Evolutionary conservation across 2,888 invertebrate genomes (phyloP).

Genomic region (Meiosimyza decipiens): DNA sequence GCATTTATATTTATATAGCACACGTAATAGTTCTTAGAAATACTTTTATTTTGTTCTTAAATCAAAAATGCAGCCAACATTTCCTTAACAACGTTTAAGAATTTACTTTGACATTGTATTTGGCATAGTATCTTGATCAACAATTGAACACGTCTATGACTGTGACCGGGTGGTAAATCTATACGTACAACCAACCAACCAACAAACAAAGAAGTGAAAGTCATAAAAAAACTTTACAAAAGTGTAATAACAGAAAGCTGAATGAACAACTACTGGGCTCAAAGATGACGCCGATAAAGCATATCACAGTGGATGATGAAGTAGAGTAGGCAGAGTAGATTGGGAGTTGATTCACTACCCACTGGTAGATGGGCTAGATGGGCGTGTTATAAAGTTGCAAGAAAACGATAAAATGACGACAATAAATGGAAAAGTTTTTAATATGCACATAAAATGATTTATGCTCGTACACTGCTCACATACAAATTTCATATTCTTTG

Average conservation of each 20-base stretch:
- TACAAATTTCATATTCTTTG: background rate
- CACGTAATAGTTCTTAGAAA: background rate
- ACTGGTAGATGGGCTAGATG: background rate
- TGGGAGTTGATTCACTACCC: background rate
- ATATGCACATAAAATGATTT: conserved; percentile 63
- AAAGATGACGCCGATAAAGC: conserved; percentile 15
- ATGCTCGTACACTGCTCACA: conserved; percentile 41
- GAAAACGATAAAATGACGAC: conserved; percentile 59
- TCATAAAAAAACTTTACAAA: conserved; percentile 61
- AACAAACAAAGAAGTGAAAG: conserved; percentile 58
- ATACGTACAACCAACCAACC: too few relatives aligned
- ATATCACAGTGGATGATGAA: conserved; percentile 1
- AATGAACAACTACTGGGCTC: conserved; percentile 18
- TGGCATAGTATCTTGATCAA: background rate
- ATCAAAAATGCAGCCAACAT: too few relatives aligned
- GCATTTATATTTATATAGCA: background rate
- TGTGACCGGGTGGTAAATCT: background rate
- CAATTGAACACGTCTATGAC: conserved; percentile 20
- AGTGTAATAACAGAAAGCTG: conserved; percentile 45
- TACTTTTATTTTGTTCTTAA: too few relatives aligned
- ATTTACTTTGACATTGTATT: too few relatives aligned
- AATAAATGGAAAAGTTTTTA: conserved; percentile 64
- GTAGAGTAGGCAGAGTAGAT: background rate
- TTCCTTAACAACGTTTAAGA: too few relatives aligned
- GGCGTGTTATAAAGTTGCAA: background rate